Conservation (phyloP, 1,140 invertebrate genomes). For the Cataglyphis hispanica region DNA sequence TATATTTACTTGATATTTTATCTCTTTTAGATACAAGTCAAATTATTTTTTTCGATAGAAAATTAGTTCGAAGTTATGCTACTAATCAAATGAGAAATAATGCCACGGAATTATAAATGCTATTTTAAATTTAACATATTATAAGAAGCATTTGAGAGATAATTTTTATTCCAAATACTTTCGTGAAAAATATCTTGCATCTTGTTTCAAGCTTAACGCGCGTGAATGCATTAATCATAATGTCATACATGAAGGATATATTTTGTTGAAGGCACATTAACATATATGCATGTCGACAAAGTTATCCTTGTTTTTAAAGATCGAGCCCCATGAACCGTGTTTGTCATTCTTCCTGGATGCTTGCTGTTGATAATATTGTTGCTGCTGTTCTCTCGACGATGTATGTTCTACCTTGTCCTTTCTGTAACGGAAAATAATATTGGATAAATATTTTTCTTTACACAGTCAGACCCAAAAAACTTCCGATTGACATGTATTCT, state of each 20-base stretch:
- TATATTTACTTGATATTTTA: neutral
- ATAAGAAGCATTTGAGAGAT: neutral
- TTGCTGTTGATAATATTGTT: conserved; percentile 75
- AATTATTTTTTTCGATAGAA: no score
- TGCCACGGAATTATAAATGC: no score
- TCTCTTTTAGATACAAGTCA: neutral
- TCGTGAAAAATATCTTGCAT: neutral
- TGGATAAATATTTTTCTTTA: no score
- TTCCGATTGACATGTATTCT: no score
- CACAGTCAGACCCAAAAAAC: no score
- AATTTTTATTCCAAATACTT: conserved; percentile 3
- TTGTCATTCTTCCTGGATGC: conserved; percentile 85
- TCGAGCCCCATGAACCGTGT: conserved; percentile 90
- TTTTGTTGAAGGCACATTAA: conserved; percentile 75
- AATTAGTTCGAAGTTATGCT: no score
- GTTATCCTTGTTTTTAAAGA: conserved; percentile 91
- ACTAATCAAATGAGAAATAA: no score
- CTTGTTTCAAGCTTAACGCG: neutral
- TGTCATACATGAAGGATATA: neutral
- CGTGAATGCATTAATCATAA: neutral
- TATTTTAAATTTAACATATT: neutral
- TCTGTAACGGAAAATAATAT: conserved; percentile 75
- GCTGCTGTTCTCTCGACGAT: conserved; percentile 63
- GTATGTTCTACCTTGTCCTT: conserved; percentile 82
- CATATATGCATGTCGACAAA: conserved; percentile 91